These are phyloP conservation scores for Liasis olivaceus DNA, from an alignment of 2,797 vertebrate genomes.

Conservation along the genomic window DNA sequence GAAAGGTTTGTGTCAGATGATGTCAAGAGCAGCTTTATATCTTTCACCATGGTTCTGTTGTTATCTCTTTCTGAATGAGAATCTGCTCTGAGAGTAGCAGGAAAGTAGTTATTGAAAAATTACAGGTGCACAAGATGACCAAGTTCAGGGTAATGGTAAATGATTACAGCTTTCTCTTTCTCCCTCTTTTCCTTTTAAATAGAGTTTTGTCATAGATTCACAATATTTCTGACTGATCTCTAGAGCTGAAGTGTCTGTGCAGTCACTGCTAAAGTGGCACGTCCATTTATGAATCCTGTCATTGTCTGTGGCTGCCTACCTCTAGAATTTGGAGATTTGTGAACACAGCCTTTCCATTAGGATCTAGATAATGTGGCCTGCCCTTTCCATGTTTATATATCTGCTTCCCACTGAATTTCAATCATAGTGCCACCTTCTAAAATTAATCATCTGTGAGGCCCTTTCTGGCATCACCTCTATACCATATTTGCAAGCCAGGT, in stretches of 20 bases:
- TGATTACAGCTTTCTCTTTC: conserved; percentile 42
- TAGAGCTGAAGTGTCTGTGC: conserved; percentile 24
- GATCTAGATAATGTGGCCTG: conserved; percentile 3
- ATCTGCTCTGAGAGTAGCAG: conserved; percentile 49
- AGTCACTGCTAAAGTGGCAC: conserved; percentile 43
- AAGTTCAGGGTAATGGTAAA: conserved; percentile 48
- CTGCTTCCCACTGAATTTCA: neutral
- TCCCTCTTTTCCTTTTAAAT: conserved; percentile 19
- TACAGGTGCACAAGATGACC: conserved; percentile 44
- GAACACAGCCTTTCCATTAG: conserved; percentile 39
- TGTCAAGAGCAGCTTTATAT: conserved; percentile 58
- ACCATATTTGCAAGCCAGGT: neutral
- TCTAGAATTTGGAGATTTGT: conserved; percentile 48
- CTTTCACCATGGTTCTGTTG: conserved; percentile 57
- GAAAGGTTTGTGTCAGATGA: conserved; percentile 35
- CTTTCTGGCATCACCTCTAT: conserved; percentile 22
- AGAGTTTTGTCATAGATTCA: conserved; percentile 29
- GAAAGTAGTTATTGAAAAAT: conserved; percentile 60
- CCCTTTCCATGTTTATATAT: neutral
- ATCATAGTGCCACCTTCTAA: neutral
- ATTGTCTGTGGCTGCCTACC: conserved; percentile 47
- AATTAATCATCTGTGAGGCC: neutral
- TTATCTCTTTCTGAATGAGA: conserved; percentile 53
- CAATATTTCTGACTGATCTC: conserved; percentile 34
- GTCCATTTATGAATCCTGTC: neutral